phyloP scores from a whole-genome alignment of 2,113 vertebrate genomes.

The Corythornis vintsioides region DNA sequence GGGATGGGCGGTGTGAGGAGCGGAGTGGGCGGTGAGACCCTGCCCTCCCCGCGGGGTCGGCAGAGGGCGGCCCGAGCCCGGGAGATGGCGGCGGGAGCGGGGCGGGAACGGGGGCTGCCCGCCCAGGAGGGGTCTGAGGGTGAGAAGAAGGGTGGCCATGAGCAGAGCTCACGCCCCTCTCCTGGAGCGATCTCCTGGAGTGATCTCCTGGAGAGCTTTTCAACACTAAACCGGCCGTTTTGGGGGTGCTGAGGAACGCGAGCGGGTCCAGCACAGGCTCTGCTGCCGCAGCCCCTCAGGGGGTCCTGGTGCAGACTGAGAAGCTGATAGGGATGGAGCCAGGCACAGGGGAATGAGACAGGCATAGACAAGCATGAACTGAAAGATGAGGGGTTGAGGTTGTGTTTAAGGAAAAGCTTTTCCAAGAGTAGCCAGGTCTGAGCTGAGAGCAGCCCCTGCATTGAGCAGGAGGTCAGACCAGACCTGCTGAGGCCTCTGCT shows the following conservation, averaged over 20 bases:
- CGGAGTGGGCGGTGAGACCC: not conserved
- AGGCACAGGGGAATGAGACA: not conserved
- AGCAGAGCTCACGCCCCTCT: not conserved
- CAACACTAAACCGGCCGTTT: not conserved
- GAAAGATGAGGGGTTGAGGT: not conserved
- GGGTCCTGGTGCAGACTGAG: not conserved
- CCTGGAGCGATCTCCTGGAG: accelerated
- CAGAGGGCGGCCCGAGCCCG: not conserved
- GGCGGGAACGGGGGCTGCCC: too few relatives aligned
- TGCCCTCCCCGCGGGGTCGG: not conserved
- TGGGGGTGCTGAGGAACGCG: not conserved
- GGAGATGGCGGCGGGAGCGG: not conserved
- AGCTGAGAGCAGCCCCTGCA: not conserved
- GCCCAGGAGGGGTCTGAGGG: too few relatives aligned
- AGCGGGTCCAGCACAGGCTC: not conserved
- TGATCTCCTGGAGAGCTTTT: accelerated
- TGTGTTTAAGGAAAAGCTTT: not conserved
- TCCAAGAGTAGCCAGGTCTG: not conserved
- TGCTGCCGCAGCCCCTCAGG: not conserved
- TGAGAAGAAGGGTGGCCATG: accelerated
- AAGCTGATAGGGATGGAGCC: accelerated
- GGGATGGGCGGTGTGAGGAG: too few relatives aligned
- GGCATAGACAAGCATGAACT: accelerated
- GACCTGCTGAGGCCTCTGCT: not conserved
- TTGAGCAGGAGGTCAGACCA: not conserved